Base-by-base conservation (phyloP, 2,888 invertebrate species). In the Conistra vaccinii region DNA sequence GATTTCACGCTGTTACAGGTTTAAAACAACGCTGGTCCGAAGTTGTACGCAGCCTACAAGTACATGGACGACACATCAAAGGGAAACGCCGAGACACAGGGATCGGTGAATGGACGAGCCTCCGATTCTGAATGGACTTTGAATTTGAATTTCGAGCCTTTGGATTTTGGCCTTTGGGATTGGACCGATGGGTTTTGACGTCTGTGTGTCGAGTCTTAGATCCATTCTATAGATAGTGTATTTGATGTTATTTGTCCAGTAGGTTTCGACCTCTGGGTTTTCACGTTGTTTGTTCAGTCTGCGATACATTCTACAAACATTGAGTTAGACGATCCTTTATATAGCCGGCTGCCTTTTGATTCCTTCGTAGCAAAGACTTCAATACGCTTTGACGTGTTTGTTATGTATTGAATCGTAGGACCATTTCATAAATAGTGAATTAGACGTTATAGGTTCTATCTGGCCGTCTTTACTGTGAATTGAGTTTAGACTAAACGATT, bases 1-100 rank as follows among this genome's bases (percentile, higher is more conserved):
- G 91, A 95, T 95, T 95, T 95, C 94, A 95, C 95, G 95, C 91
- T 90, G 90, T 86, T 88, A 86, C 92, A 92, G 91, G 89, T 92
- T 92, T 92, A 89, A 92, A 92, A 93, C 92, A 91, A 91, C 91
- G 84, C 71, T 80, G 85, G 83, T 68, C 73, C 71, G 81, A 85
- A 85, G 78, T 75, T 73, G 78, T 81, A 86, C 85, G 83, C 82
- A 88, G 81, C 70, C 74, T 70, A 72, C 79, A 48, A 79, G 72
- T 79, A 76, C 65, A 73, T 76, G 71, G 74, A 85, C 63, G 81
- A 70, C 78, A 91, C 90, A 90, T 91, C 91, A 91, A 91, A 91
- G 90, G 84, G 82, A 88, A 73, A 51, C 70, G 62, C 51, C 73
- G 85, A 69, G 81, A 79, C 79, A 87, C 81, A 86, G 75, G 81